phyloP scores from a whole-genome alignment of 2,888 invertebrate species.

The Diaphora mendica region DNA sequence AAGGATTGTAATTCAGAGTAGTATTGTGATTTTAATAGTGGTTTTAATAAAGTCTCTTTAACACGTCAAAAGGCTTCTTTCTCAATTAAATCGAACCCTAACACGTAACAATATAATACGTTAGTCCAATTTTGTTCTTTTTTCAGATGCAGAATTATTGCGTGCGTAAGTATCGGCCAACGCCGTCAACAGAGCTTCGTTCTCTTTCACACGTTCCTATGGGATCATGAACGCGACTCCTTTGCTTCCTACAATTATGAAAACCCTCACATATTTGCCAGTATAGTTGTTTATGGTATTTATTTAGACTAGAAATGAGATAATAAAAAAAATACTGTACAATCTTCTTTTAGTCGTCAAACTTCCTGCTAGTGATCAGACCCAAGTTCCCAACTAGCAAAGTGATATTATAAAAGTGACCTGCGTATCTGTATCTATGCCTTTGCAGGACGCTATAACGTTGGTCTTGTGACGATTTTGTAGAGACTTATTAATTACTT shows the following conservation, averaged over 20 bases:
- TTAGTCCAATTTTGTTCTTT: neutral
- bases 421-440: too few relatives aligned
- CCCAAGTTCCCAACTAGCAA: too few relatives aligned
- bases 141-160: slow-evolving; percentile 89
- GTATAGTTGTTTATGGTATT: slow-evolving; percentile 88
- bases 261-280: slow-evolving; percentile 88
- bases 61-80: too few relatives aligned
- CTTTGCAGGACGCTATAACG: too few relatives aligned
- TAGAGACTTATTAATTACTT: too few relatives aligned
- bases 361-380: neutral
- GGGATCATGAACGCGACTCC: slow-evolving; percentile 89
- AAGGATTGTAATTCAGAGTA: too few relatives aligned
- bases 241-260: slow-evolving; percentile 88
- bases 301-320: slow-evolving; percentile 88
- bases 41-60: too few relatives aligned
- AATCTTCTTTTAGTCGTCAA: neutral
- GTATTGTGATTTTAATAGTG: too few relatives aligned
- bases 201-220: slow-evolving; percentile 88
- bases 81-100: too few relatives aligned
- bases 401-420: too few relatives aligned
- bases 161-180: slow-evolving; percentile 89
- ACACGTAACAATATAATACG: too few relatives aligned
- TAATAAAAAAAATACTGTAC: neutral
- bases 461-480: too few relatives aligned
- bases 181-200: slow-evolving; percentile 89